phyloP scores from a whole-genome alignment of 2,113 vertebrate species.

The Pimephales promelas region DNA sequence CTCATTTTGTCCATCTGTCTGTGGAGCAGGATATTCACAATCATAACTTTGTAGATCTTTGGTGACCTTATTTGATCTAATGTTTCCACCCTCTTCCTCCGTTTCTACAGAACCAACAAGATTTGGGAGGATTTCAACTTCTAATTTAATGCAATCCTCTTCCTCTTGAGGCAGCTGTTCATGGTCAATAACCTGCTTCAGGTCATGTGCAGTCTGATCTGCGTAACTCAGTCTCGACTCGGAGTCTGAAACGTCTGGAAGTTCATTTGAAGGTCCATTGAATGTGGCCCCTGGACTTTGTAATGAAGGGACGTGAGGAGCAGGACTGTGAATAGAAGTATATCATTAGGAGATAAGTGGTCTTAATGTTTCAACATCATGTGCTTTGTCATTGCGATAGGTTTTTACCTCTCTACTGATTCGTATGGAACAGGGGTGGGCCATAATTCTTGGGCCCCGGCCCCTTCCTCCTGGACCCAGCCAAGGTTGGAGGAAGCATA shows the following conservation, averaged over 20 bases:
- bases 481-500: slow-evolving; percentile 88
- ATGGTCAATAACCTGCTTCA: slow-evolving; percentile 46
- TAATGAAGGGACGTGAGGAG: slow-evolving; percentile 64
- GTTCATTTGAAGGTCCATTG: slow-evolving; percentile 24
- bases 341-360: neutral
- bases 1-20: neutral
- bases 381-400: neutral
- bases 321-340: slow-evolving; percentile 63
- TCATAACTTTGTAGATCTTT: slow-evolving; percentile 14
- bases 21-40: neutral
- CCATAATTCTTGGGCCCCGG: slow-evolving; percentile 60
- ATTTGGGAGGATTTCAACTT: slow-evolving; percentile 43
- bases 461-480: slow-evolving; percentile 82
- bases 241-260: neutral
- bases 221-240: slow-evolving; percentile 21
- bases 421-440: slow-evolving; percentile 71
- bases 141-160: neutral
- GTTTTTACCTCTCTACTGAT: slow-evolving; percentile 73
- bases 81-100: neutral
- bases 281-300: slow-evolving; percentile 36
- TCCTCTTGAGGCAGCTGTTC: slow-evolving; percentile 55
- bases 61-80: neutral
- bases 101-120: neutral
- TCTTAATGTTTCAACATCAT: neutral
- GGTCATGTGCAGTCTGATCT: slow-evolving; percentile 36